A percentile compares a stretch with the other conserved stretches of the same genome.
These are phyloP conservation scores for Chrysomallon squamiferum DNA, from an alignment of 1,140 invertebrate genomes.

Conservation along the genomic window DNA sequence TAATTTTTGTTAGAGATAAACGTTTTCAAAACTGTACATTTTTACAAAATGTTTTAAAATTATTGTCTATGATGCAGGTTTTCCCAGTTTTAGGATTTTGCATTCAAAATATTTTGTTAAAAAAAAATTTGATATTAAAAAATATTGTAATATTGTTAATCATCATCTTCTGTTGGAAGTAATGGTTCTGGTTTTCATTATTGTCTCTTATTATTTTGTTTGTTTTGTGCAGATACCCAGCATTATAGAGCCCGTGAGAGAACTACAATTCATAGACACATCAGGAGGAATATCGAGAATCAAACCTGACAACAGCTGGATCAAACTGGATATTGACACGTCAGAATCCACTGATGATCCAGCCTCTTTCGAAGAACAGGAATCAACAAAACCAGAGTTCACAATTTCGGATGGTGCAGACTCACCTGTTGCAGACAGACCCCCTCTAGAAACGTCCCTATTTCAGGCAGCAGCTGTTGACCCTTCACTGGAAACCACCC, in stretches of 20 bases:
- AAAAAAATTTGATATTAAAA: too few relatives aligned
- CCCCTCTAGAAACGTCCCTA: neutral
- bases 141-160: too few relatives aligned
- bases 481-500: neutral
- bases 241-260: neutral
- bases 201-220: too few relatives aligned
- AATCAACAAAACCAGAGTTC: neutral
- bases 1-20: too few relatives aligned
- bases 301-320: slow-evolving; percentile 51
- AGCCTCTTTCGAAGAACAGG: neutral
- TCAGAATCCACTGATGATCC: neutral
- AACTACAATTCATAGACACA: slow-evolving; percentile 9
- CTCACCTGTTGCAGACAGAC: neutral
- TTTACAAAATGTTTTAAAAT: too few relatives aligned
- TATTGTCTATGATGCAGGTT: too few relatives aligned
- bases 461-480: neutral
- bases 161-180: too few relatives aligned
- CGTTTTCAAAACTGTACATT: too few relatives aligned
- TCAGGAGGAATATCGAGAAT: slow-evolving; percentile 22
- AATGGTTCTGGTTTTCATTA: too few relatives aligned
- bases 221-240: neutral
- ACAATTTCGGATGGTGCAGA: neutral
- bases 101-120: too few relatives aligned
- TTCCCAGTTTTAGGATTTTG: too few relatives aligned
- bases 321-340: slow-evolving; percentile 20